Base-by-base conservation (phyloP, 2,797 vertebrate species). In the Sylvia borin region DNA sequence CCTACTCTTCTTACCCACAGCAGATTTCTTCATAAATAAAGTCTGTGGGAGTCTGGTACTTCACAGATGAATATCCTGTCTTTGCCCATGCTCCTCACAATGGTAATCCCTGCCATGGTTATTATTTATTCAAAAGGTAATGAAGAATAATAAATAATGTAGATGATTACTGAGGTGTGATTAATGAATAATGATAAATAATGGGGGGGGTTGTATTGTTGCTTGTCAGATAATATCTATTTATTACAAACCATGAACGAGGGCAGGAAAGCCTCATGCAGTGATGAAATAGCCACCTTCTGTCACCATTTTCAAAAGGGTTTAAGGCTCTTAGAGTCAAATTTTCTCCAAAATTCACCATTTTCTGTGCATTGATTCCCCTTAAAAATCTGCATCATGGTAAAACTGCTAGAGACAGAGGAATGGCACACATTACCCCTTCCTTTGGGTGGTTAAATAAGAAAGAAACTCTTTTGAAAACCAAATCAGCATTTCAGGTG, bases 161-260 rank as follows among this genome's bases (percentile, higher is more conserved):
- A 83, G 40, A 42, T 79, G 53, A 92, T 53, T 94, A 71, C n/a
- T 91, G 83, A 88, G 65, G 32, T 77, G 50, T 90, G 73, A 88
- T 92, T 91, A 90, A 92, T 85, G 81, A 95, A 67, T 80, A 74
- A 93, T 72, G 83, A 86, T 88, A 90, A 92, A 72, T 88, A 88
- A 83, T 16, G 11, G 27, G 29, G 31, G 26, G 26, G 25, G 40
- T 8, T 47, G 48, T 27, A 72, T 36, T 55, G 14, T 40, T 88
- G 45, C 50, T 88, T 84, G 64, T 80, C 38, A 14, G 43, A 45
- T 34, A 57, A 51, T 36, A 10, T 54, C 47, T 58, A 11, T 70
- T 88, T 79, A 60, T 48, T 84, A 51, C 53, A 80, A 85, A 80
- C 60, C 10, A 27, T 53, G 40, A 85, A 84, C 32, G 4, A 74